Evolutionary conservation across 2,888 invertebrate genomes (phyloP), one percentile per base, ranked within the genome.

Genomic region (Conops quadrifasciatus): DNA sequence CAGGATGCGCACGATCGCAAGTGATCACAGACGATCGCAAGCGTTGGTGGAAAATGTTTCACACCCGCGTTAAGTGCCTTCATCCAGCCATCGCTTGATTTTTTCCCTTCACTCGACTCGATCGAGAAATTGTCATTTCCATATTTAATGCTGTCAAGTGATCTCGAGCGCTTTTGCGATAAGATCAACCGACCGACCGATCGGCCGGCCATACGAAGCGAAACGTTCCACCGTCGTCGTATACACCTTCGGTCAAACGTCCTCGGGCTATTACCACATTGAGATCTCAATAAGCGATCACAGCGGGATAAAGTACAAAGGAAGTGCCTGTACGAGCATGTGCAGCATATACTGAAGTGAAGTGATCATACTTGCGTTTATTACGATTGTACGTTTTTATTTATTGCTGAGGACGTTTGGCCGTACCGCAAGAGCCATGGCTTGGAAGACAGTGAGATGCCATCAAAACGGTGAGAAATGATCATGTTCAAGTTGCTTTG

Each of bases 21-120:
- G 5, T 36, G 5, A 4, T 7, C 9, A 36, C 36, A 36, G 36
- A 36, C 36, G 36, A 36, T 36, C 36, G 9, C 36, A 36, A 36
- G 36, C 36, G 36, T 7, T 36, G 36, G 36, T 36, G 36, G 9
- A 56, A 56, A 56, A 56, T 26, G 45, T 45, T 67, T 67, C 67
- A 67, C 67, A 67, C 67, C 67, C 67, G 67, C 67, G 43, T 67
- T 67, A 67, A 67, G 67, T 67, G 67, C 67, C 7, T 24, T 5
- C 58, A 67, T 7, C 9, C 56, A 11, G 15, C 16, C 19, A 43
- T 24, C 58, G 26, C 2, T 13, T 16, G 28, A 11, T 26, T n/a
- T n/a, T n/a, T n/a, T n/a, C 15, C 15, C 26, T 21, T 56, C 47
- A 24, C 5, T n/a, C n/a, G n/a, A n/a, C 43, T 24, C 36, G 45